A percentile compares a stretch with the other conserved stretches of the same genome.
Evolutionary conservation across 1,140 invertebrate genomes (phyloP).

Genomic region (Bradynema listronoti): DNA sequence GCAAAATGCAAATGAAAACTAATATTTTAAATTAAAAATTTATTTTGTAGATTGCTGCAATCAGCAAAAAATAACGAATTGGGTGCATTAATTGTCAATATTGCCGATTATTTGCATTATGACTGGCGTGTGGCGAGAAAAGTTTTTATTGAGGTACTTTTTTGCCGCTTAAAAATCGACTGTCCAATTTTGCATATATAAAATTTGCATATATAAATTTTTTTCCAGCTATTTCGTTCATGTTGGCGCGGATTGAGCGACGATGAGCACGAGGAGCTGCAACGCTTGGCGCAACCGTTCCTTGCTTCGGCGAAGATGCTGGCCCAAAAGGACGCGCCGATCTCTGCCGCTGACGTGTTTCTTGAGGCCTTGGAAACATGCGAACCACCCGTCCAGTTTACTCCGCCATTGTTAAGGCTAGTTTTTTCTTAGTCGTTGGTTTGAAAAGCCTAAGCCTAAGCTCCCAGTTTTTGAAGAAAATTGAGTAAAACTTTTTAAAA

Average conservation of each 20-base stretch:
- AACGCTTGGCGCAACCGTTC: slow-evolving; percentile 9
- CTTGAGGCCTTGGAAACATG: slow-evolving; percentile 26
- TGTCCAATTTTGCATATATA: background rate
- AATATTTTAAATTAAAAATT: background rate
- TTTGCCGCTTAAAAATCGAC: background rate
- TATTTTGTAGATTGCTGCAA: background rate
- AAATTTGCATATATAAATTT: background rate
- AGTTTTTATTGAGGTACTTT: slow-evolving; percentile 24
- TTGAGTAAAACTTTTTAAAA: too few species aligned
- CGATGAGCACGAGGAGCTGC: slow-evolving; percentile 16
- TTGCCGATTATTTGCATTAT: slow-evolving; percentile 15
- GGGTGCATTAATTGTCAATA: slow-evolving; percentile 12
- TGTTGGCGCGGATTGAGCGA: slow-evolving; percentile 17
- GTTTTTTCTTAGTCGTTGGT: too few species aligned
- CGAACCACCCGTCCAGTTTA: slow-evolving; percentile 24
- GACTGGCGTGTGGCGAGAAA: slow-evolving; percentile 4
- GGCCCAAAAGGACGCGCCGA: slow-evolving; percentile 3
- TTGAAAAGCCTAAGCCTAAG: too few species aligned
- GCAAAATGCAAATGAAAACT: background rate
- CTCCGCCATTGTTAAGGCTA: slow-evolving; percentile 22
- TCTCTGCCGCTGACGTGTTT: slow-evolving; percentile 20
- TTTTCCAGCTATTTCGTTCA: slow-evolving; percentile 23
- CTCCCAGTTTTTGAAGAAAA: too few species aligned
- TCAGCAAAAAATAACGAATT: too few species aligned
- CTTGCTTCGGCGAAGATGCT: slow-evolving; percentile 20